Conservation (phyloP, 2,113 vertebrate genomes). For the Sminthopsis crassicaudata region DNA sequence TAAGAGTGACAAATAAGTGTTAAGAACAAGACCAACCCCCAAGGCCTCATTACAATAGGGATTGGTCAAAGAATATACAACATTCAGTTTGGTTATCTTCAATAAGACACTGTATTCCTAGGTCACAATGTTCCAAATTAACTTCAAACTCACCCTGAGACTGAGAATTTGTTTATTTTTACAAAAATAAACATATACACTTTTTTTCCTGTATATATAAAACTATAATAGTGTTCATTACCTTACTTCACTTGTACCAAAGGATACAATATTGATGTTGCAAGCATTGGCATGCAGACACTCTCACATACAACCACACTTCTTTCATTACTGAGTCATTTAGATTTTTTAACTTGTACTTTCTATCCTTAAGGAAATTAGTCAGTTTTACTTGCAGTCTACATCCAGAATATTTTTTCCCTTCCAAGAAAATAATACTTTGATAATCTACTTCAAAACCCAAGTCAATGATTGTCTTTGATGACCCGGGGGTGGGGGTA, state of each 20-base stretch:
- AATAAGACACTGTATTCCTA: slow-evolving; percentile 64
- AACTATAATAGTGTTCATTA: slow-evolving; percentile 62
- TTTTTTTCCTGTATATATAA: slow-evolving; percentile 62
- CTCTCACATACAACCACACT: background rate
- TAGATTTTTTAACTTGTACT: slow-evolving; percentile 53
- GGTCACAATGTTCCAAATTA: slow-evolving; percentile 66
- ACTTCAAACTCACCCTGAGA: slow-evolving; percentile 65
- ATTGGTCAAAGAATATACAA: slow-evolving; percentile 61
- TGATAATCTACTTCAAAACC: slow-evolving; percentile 80
- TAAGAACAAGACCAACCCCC: slow-evolving; percentile 36
- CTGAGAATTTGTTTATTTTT: slow-evolving; percentile 52
- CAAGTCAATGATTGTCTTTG: slow-evolving; percentile 77
- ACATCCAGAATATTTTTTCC: slow-evolving; percentile 63
- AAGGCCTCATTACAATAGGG: slow-evolving; percentile 49
- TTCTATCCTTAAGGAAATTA: slow-evolving; percentile 74
- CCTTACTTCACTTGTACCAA: slow-evolving; percentile 68
- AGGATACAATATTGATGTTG: slow-evolving; percentile 56
- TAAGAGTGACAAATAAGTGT: slow-evolving; percentile 56
- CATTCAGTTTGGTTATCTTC: slow-evolving; percentile 59
- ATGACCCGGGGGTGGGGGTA: slow-evolving; percentile 3
- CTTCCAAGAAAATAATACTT: slow-evolving; percentile 76
- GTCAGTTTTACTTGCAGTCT: slow-evolving; percentile 70
- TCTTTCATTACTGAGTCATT: slow-evolving; percentile 63
- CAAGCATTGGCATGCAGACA: slow-evolving; percentile 9
- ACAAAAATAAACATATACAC: slow-evolving; percentile 49